Conservation (phyloP, 2,888 invertebrate species). For the Incurvaria masculella region DNA sequence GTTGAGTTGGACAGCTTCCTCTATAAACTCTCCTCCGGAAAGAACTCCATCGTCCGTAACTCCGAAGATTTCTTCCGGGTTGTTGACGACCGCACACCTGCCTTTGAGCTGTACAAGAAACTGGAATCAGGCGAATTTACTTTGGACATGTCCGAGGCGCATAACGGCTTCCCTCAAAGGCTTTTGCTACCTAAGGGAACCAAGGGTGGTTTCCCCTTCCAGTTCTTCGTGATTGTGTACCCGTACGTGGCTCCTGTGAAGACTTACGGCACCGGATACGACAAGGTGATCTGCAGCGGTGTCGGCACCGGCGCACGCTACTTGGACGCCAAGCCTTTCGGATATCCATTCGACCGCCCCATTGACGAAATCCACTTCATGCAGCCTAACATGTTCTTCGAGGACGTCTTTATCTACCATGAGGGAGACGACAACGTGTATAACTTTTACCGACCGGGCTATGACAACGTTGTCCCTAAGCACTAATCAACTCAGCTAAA, state of each 20-base stretch:
- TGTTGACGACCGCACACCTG: conserved; percentile 60
- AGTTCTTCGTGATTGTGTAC: conserved; percentile 61
- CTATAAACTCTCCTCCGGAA: conserved; percentile 57
- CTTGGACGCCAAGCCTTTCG: conserved; percentile 50
- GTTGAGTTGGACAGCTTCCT: conserved; percentile 60
- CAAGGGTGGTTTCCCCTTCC: conserved; percentile 62
- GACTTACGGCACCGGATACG: conserved; percentile 25
- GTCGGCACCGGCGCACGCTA: not conserved
- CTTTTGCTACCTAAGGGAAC: conserved; percentile 71
- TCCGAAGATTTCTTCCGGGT: conserved; percentile 62
- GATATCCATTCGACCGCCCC: conserved; percentile 59
- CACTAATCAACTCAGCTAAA: conserved; percentile 3
- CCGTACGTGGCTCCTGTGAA: conserved; percentile 46
- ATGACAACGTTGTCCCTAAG: conserved; percentile 10
- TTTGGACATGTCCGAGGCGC: conserved; percentile 46
- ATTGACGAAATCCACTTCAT: conserved; percentile 38
- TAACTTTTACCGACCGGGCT: conserved; percentile 25
- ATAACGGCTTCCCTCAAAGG: conserved; percentile 64
- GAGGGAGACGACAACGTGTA: conserved; percentile 34
- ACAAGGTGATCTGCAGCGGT: conserved; percentile 19
- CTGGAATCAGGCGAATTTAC: conserved; percentile 52
- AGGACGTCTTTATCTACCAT: conserved; percentile 56
- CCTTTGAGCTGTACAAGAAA: conserved; percentile 56
- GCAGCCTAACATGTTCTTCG: conserved; percentile 59
- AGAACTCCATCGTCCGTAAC: conserved; percentile 62